These are phyloP conservation scores for Amphimedon queenslandica DNA, from an alignment of 37 sponge, comb jelly and placozoan species.

Conservation along the genomic window DNA sequence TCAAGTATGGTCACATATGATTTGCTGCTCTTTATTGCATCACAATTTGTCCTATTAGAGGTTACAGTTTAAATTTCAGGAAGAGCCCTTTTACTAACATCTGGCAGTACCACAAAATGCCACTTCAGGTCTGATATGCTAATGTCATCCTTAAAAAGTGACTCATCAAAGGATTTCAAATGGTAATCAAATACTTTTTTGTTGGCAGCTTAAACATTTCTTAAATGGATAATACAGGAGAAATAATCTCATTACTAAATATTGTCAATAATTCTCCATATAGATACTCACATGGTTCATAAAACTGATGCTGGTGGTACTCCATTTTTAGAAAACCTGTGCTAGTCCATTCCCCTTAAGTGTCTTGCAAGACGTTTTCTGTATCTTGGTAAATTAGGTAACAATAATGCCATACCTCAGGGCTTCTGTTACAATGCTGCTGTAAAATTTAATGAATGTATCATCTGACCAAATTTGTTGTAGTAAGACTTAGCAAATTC, in stretches of 20 bases:
- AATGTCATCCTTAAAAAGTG: constrained; percentile 56
- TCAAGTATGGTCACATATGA: no score
- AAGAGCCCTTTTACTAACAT: constrained; percentile 38
- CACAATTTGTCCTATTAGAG: constrained; percentile 39
- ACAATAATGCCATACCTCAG: constrained; percentile 14
- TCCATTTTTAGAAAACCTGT: constrained; percentile 18
- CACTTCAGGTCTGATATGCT: constrained; percentile 12
- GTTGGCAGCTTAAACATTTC: constrained; percentile 39
- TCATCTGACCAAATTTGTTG: constrained; percentile 17
- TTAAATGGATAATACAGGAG: constrained; percentile 26
- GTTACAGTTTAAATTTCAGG: constrained; percentile 49
- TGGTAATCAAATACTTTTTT: constrained; percentile 14
- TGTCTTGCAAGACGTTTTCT: constrained; percentile 34
- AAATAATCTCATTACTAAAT: constrained; percentile 27
- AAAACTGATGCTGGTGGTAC: constrained; percentile 31
- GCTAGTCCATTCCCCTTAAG: constrained; percentile 27
- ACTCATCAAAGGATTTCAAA: constrained; percentile 15
- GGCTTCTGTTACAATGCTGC: constrained; percentile 11
- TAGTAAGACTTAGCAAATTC: constrained; percentile 38
- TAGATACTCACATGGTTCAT: constrained; percentile 57
- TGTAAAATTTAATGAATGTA: constrained; percentile 44
- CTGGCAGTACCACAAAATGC: constrained; percentile 40
- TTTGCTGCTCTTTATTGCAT: constrained; percentile 38
- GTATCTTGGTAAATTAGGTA: constrained; percentile 45
- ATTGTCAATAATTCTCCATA: constrained; percentile 20